Conservation (phyloP, 2,888 invertebrate genomes). For the Plagodis pulveraria region DNA sequence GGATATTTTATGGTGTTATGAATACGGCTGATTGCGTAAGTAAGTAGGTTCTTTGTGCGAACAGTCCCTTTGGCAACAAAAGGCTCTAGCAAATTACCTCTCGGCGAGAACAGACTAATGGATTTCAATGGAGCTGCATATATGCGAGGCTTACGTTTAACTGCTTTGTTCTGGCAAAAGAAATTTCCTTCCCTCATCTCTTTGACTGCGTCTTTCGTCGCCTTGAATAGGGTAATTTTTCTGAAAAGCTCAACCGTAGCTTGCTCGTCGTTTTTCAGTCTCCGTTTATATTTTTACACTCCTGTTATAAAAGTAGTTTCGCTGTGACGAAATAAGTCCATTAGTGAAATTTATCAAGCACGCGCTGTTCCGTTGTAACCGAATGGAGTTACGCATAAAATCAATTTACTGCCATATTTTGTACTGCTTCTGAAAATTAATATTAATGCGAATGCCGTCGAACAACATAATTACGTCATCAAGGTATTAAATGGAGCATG, state of each 20-base stretch:
- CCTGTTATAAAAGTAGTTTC: conserved; percentile 47
- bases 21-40: conserved; percentile 65
- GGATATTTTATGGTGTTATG: conserved; percentile 68
- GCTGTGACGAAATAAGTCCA: conserved; percentile 33
- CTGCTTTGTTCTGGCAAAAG: conserved; percentile 78
- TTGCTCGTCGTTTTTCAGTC: conserved; percentile 48
- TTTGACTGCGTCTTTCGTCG: conserved; percentile 66
- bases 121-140: conserved; percentile 78
- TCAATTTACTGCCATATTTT: conserved; percentile 34
- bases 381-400: conserved; percentile 36
- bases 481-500: conserved; percentile 29
- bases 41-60: conserved; percentile 63
- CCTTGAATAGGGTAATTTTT: conserved; percentile 69
- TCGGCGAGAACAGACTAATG: conserved; percentile 70
- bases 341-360: conserved; percentile 36
- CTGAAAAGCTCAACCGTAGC: conserved; percentile 59
- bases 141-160: conserved; percentile 72
- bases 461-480: conserved; percentile 34
- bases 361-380: conserved; percentile 17
- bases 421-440: conserved; percentile 28
- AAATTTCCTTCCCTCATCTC: conserved; percentile 71
- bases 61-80: conserved; percentile 70
- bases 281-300: conserved; percentile 48
- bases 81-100: conserved; percentile 77
- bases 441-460: conserved; percentile 30